phyloP scores from a whole-genome alignment of 2,797 vertebrate genomes.

The Epinephelus malabaricus region DNA sequence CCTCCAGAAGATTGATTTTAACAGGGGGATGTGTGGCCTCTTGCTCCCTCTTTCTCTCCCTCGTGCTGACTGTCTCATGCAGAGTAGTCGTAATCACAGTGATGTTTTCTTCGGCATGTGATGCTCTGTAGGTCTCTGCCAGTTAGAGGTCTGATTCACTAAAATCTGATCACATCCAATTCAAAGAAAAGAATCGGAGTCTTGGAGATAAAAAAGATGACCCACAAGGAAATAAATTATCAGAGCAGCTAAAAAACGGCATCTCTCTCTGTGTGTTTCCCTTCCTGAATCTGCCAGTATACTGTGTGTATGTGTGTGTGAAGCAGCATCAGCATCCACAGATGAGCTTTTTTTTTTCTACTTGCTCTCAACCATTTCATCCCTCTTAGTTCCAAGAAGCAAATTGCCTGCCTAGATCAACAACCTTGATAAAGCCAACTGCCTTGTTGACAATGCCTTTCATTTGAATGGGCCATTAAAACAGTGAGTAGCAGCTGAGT shows the following conservation, averaged over 20 bases:
- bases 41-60: slow-evolving; percentile 27
- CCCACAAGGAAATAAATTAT: slow-evolving; percentile 41
- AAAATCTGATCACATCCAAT: slow-evolving; percentile 40
- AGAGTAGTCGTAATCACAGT: slow-evolving; percentile 65
- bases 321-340: slow-evolving; percentile 17
- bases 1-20: slow-evolving; percentile 71
- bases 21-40: slow-evolving; percentile 59
- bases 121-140: slow-evolving; percentile 1
- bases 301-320: not conserved
- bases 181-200: slow-evolving; percentile 7
- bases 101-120: slow-evolving; percentile 52
- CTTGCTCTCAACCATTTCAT: slow-evolving; percentile 13
- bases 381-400: slow-evolving; percentile 38
- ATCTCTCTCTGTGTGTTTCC: not conserved
- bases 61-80: slow-evolving; percentile 28
- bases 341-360: not conserved
- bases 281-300: slow-evolving; percentile 1
- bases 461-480: slow-evolving; percentile 60
- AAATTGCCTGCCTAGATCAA: slow-evolving; percentile 49
- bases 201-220: slow-evolving; percentile 30
- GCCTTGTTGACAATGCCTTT: slow-evolving; percentile 55
- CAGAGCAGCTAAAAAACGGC: slow-evolving; percentile 7
- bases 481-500: slow-evolving; percentile 16
- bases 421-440: slow-evolving; percentile 46
- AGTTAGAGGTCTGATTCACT: slow-evolving; percentile 38